Evolutionary conservation across 2,888 invertebrate species (phyloP), one percentile per base, ranked within the genome.

Genomic region (Palloptera scutellata): DNA sequence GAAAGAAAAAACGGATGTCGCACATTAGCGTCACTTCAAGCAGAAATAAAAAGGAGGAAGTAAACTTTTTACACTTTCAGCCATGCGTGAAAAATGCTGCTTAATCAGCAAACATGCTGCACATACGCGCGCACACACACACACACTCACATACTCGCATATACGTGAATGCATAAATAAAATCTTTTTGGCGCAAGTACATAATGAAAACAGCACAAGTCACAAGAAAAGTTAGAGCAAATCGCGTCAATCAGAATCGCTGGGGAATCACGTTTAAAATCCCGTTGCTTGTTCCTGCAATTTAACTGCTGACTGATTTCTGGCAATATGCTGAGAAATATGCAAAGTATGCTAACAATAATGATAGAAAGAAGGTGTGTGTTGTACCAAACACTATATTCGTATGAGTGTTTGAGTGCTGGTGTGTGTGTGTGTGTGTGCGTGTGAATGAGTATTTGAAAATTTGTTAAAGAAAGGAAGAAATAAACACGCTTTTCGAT

Each of bases 1-100:
- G 52, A 48, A 67, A 20, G 41, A 40, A 51, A 69, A 73, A 79
- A 74, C 81, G 81, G 81, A 81, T 81, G 82, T 80, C 79, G 78
- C 79, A 75, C 79, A 81, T 81, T 82, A 80, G 71, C 75, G 75
- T 70, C 78, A 79, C 81, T n/a, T 58, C 41, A 58, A 57, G 58
- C 51, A 13, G 64, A 57, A 30, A 30, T 30, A 30, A 58, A 67
- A 64, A 69, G 70, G 43, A 57, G 71, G 66, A 69, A 71, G 64
- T 58, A 51, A 64, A 67, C 42, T 67, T 73, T 72, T 77, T 76
- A 76, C 75, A 78, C 77, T 78, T 76, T 73, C 79, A 79, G 67
- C 72, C 77, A 73, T 79, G 80, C 77, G 81, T 77, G 74, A 81
- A 72, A 73, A 73, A 75, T 78, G 15, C 48, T 15, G 15, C 51